A percentile compares a stretch with the other conserved stretches of the same genome.
These are phyloP conservation scores for Psilopogon haemacephalus DNA, from an alignment of 2,113 vertebrate species.

Conservation along the genomic window DNA sequence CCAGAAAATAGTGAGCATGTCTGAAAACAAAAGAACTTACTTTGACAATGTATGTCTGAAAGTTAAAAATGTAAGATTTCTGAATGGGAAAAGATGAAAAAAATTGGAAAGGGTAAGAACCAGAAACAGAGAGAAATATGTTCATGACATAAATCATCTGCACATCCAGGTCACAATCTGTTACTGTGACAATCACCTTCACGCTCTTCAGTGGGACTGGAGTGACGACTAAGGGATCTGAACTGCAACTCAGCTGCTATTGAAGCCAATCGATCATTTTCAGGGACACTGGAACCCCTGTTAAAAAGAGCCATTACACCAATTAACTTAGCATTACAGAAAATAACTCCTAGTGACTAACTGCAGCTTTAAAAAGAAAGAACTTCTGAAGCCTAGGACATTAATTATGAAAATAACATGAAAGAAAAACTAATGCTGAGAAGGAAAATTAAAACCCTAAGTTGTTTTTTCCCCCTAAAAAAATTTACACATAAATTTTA, in stretches of 20 bases:
- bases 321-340: slow-evolving; percentile 6
- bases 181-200: slow-evolving; percentile 81
- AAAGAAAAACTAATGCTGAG: not conserved
- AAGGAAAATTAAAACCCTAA: not conserved
- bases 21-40: not conserved
- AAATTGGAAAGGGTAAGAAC: not conserved
- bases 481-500: not conserved
- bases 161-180: not conserved
- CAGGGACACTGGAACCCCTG: slow-evolving; percentile 91
- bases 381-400: not conserved
- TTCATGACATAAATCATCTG: not conserved
- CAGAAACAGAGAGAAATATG: not conserved
- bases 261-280: slow-evolving; percentile 92
- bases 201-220: slow-evolving; percentile 94
- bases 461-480: not conserved
- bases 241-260: slow-evolving; percentile 93
- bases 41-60: not conserved
- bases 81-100: not conserved
- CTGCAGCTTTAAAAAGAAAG: not conserved
- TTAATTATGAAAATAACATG: not conserved
- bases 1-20: not conserved
- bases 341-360: not conserved
- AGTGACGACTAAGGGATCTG: slow-evolving; percentile 95
- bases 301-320: slow-evolving; percentile 26
- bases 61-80: not conserved